Evolutionary conservation across 1,140 invertebrate species (phyloP).

Genomic region (Planococcus citri): DNA sequence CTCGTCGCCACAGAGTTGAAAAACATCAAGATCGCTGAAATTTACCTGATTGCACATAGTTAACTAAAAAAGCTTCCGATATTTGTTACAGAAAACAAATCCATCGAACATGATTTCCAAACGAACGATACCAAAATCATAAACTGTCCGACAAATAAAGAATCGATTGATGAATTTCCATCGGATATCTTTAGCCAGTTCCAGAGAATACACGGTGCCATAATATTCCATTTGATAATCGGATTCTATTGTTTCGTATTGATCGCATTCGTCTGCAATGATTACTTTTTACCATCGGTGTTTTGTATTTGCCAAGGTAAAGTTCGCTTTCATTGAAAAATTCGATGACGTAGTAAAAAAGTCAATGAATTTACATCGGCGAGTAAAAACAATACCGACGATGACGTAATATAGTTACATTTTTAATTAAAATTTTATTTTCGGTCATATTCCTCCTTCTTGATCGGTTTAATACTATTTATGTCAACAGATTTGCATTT

Average conservation of each 20-base stretch:
- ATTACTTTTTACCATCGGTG: constrained; percentile 70
- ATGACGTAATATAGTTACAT: too few species aligned
- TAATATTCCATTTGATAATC: constrained; percentile 57
- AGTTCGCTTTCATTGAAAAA: not conserved
- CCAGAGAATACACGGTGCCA: constrained; percentile 50
- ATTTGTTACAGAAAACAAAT: not conserved
- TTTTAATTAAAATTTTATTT: too few species aligned
- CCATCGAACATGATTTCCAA: not conserved
- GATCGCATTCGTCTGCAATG: constrained; percentile 70
- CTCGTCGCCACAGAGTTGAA: too few species aligned
- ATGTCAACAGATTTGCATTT: constrained; percentile 53
- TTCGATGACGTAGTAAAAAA: not conserved
- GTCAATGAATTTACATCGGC: not conserved
- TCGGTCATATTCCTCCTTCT: too few species aligned
- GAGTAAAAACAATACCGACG: too few species aligned
- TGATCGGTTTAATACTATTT: too few species aligned
- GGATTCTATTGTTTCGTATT: constrained; percentile 65
- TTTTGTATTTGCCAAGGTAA: constrained; percentile 65
- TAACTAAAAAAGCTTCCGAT: too few species aligned
- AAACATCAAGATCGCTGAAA: too few species aligned
- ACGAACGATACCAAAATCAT: not conserved
- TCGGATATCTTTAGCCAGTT: constrained; percentile 44
- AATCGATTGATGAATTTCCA: constrained; percentile 39
- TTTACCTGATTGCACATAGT: too few species aligned
- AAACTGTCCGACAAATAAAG: not conserved